phyloP scores from a whole-genome alignment of 2,888 invertebrate species.

The Caenorhabditis afra region DNA sequence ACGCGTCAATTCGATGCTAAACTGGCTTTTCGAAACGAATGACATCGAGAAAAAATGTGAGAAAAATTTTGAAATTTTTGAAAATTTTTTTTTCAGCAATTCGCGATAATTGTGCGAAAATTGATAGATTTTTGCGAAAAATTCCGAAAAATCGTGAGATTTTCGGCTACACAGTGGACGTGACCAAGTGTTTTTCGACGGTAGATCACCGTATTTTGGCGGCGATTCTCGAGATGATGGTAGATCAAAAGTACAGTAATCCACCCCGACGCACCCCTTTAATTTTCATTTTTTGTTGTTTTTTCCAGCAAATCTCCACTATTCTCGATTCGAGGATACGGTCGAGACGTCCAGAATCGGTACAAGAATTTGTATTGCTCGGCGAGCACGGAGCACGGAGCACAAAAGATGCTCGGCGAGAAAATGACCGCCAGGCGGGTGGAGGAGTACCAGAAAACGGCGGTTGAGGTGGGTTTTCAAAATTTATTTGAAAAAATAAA shows the following conservation, averaged over 20 bases:
- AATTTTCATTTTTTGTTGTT: neutral
- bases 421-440: slow-evolving; percentile 6
- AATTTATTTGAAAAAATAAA: neutral
- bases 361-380: neutral
- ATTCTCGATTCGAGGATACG: slow-evolving; percentile 13
- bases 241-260: slow-evolving; percentile 15
- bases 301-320: neutral
- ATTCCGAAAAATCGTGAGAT: neutral
- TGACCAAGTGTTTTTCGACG: slow-evolving; percentile 30
- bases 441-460: too few species aligned
- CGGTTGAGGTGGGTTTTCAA: neutral
- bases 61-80: neutral
- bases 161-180: slow-evolving; percentile 17
- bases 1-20: slow-evolving; percentile 14
- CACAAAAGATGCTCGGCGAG: neutral
- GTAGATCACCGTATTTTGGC: slow-evolving; percentile 1
- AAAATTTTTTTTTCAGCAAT: slow-evolving; percentile 28
- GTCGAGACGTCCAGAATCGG: slow-evolving; percentile 1
- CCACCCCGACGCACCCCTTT: too few species aligned
- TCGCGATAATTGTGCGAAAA: neutral
- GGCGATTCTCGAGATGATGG: neutral
- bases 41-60: slow-evolving; percentile 4
- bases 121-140: neutral
- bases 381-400: neutral
- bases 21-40: slow-evolving; percentile 14